These are phyloP conservation scores for Rhabditoides inermis DNA, from an alignment of 2,888 invertebrate species.

Conservation along the genomic window DNA sequence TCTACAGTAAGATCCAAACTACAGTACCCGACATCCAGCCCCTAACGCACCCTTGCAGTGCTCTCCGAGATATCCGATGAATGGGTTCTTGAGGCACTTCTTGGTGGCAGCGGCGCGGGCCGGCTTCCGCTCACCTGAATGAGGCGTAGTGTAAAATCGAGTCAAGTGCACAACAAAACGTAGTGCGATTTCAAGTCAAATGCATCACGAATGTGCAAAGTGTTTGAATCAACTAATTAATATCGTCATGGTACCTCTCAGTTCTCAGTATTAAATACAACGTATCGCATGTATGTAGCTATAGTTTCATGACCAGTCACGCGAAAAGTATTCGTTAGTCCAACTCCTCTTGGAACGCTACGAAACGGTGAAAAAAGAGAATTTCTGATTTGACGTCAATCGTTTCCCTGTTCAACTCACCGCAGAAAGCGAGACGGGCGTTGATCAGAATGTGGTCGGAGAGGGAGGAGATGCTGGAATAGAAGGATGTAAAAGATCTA, in stretches of 20 bases:
- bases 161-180: background rate
- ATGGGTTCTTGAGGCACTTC: slow-evolving; percentile 44
- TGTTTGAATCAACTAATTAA: too few relatives aligned
- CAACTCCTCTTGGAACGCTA: too few relatives aligned
- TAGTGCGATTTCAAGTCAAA: background rate
- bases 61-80: slow-evolving; percentile 43
- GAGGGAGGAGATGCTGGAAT: slow-evolving; percentile 47
- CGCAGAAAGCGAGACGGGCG: slow-evolving; percentile 47
- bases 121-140: slow-evolving; percentile 42
- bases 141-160: background rate
- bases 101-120: slow-evolving; percentile 40
- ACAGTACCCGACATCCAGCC: too few relatives aligned
- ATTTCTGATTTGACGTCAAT: too few relatives aligned
- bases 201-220: background rate
- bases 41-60: slow-evolving; percentile 37
- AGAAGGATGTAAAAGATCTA: slow-evolving; percentile 2
- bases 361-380: too few relatives aligned
- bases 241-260: too few relatives aligned
- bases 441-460: slow-evolving; percentile 51
- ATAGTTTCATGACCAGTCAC: too few relatives aligned
- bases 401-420: slow-evolving; percentile 7
- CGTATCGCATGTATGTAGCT: too few relatives aligned
- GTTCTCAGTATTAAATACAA: too few relatives aligned
- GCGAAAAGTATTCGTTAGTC: too few relatives aligned
- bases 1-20: too few relatives aligned